phyloP scores from a whole-genome alignment of 2,113 vertebrate species.

The Embiotoca jacksoni region DNA sequence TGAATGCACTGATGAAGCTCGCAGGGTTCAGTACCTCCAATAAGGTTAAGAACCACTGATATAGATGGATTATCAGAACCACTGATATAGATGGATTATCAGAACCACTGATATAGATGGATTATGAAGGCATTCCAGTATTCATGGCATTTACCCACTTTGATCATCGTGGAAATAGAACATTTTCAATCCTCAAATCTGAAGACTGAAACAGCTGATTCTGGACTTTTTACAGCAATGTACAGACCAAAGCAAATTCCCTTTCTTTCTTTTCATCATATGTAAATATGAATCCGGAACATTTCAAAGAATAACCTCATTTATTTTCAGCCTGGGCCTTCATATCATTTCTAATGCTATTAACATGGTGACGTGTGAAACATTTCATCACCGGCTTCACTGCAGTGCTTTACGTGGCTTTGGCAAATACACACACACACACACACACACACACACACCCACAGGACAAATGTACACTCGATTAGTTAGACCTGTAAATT shows the following conservation, averaged over 20 bases:
- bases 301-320: neutral
- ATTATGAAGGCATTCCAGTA: neutral
- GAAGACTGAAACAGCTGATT: neutral
- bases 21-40: no score
- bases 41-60: no score
- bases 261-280: neutral
- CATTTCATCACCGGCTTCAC: neutral
- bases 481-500: conserved; percentile 5
- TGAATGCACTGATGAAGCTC: no score
- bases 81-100: no score
- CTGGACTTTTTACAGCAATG: neutral
- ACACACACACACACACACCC: conserved; percentile 34
- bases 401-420: neutral
- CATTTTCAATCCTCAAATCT: neutral
- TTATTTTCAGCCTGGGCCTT: neutral
- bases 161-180: neutral
- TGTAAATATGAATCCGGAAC: neutral
- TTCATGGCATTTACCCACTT: neutral
- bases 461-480: conserved; percentile 29
- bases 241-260: neutral
- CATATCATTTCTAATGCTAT: neutral
- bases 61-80: no score
- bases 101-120: no score
- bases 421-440: conserved; percentile 35
- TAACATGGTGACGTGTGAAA: neutral